Conservation (phyloP, 2,113 vertebrate species). For the Willisornis vidua region DNA sequence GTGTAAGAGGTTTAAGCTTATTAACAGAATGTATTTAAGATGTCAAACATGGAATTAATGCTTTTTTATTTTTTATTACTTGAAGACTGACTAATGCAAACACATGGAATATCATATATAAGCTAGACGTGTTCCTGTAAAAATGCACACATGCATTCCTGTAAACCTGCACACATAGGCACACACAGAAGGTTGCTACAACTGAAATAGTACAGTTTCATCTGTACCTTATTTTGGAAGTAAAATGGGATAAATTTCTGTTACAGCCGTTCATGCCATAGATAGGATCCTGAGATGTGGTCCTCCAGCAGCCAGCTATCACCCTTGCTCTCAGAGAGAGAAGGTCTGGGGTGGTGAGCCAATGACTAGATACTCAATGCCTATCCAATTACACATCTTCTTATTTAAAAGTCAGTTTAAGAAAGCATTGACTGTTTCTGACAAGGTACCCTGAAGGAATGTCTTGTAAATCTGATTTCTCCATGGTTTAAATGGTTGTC, state of each 20-base stretch:
- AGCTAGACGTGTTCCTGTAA: neutral
- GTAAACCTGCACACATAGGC: neutral
- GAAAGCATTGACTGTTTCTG: neutral
- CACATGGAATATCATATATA: neutral
- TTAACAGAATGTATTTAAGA: conserved; percentile 54
- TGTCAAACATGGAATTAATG: conserved; percentile 58
- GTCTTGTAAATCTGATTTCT: neutral
- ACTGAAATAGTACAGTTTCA: neutral
- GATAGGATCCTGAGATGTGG: neutral
- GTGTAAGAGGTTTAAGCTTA: conserved; percentile 54
- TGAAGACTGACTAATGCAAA: neutral
- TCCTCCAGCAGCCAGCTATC: neutral
- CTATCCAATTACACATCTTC: neutral
- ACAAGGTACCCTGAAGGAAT: neutral
- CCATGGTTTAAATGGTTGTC: neutral
- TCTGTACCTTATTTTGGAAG: neutral
- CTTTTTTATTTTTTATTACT: conserved; percentile 30
- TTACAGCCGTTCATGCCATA: neutral
- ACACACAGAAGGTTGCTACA: neutral
- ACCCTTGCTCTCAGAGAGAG: neutral
- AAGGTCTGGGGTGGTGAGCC: neutral
- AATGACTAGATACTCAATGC: neutral
- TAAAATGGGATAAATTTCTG: neutral
- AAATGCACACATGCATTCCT: neutral
- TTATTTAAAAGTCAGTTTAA: neutral